phyloP scores from a whole-genome alignment of 2,797 vertebrate species.

The Anguilla marmorata region DNA sequence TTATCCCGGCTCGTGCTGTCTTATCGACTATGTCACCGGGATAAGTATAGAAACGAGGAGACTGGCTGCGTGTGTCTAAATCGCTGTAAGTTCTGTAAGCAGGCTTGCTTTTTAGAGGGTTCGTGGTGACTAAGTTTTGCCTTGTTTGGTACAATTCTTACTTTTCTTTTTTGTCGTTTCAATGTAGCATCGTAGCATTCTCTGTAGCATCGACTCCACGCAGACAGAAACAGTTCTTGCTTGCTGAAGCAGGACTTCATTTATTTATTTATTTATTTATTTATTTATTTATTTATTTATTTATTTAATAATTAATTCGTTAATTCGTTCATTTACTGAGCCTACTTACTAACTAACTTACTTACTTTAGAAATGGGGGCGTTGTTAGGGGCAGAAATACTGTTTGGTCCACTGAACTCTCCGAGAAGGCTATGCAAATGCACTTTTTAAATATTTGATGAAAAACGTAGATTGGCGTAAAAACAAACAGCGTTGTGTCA shows the following conservation, averaged over 20 bases:
- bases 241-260: not conserved
- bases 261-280: not conserved
- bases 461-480: not conserved
- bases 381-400: not conserved
- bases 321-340: not conserved
- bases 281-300: not conserved
- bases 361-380: not conserved
- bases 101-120: not conserved
- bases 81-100: not conserved
- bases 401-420: not conserved
- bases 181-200: not conserved
- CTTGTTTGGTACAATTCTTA: not conserved
- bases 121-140: not conserved
- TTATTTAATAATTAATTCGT: not conserved
- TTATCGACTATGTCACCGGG: slow-evolving; percentile 5
- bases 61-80: not conserved
- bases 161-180: not conserved
- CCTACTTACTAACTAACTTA: not conserved
- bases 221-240: not conserved
- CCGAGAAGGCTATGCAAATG: not conserved
- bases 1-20: not conserved
- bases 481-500: not conserved
- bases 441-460: not conserved
- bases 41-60: not conserved
- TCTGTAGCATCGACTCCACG: not conserved